Conservation (phyloP, 2,888 invertebrate genomes). For the Eupithecia inturbata region DNA sequence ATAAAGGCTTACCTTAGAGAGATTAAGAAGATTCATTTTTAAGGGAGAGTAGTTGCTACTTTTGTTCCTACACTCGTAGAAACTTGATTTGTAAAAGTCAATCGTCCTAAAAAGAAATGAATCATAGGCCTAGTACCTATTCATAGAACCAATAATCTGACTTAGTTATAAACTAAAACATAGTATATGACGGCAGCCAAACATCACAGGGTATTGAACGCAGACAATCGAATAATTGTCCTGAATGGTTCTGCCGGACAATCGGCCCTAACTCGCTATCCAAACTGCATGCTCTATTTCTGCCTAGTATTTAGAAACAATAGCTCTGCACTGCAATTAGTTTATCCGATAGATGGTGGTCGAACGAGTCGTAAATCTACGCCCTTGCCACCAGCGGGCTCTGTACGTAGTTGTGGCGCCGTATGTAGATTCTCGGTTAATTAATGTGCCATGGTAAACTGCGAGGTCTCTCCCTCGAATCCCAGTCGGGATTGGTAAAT, state of each 20-base stretch:
- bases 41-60: neutral
- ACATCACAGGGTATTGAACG: constrained; percentile 56
- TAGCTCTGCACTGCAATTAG: constrained; percentile 81
- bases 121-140: neutral
- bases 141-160: neutral
- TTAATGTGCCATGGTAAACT: constrained; percentile 81
- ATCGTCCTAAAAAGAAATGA: neutral
- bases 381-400: constrained; percentile 78
- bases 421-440: constrained; percentile 82
- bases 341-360: constrained; percentile 82
- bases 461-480: constrained; percentile 72
- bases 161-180: constrained; percentile 11
- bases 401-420: constrained; percentile 75
- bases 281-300: constrained; percentile 64
- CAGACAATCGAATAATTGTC: constrained; percentile 70
- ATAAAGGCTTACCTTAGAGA: too few relatives aligned
- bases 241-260: constrained; percentile 55
- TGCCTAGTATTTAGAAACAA: constrained; percentile 80
- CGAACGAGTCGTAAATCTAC: constrained; percentile 82
- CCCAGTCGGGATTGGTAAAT: constrained; percentile 75
- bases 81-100: neutral
- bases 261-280: constrained; percentile 57
- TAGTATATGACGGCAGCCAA: constrained; percentile 18
- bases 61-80: neutral
- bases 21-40: too few relatives aligned